Evolutionary conservation across 2,797 vertebrate species (phyloP), one percentile per base, ranked within the genome.

Genomic region (Argentina silus): DNA sequence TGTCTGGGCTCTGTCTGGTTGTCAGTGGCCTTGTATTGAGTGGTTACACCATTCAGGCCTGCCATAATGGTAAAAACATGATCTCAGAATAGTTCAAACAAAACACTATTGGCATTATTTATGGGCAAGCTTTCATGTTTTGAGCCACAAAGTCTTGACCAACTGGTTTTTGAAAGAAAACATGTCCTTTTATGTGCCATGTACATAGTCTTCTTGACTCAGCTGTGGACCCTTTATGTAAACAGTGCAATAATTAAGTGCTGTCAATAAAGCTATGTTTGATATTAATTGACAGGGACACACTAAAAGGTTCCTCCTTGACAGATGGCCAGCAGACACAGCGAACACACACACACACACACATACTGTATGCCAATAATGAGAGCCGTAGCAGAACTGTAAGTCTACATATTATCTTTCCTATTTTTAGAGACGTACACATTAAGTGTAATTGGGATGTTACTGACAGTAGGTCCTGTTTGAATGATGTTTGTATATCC

Each of bases 241-340:
- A 78, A 69, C 72, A 66, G 17, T 17, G 56, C 59, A 60, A 74
- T 55, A 50, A 45, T 36, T 50, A 55, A 27, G 27, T 74, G n/a
- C 21, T 59, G 75, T 83, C 78, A 76, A 19, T 76, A 67, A 77
- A 59, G 61, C 62, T 2, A 72, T 88, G 85, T 89, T 91, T 87
- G 88, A 67, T 67, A 86, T 89, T 73, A 84, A 91, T 92, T 91
- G 86, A 70, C 90, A 86, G 65, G 68, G 67, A 45, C 27, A 42
- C 60, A 15, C 57, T 78, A 84, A 81, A 27, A 70, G 53, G 48
- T 36, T 15, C 60, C 61, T 7, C 14, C 44, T 0, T 7, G 72
- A 23, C 89, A 90, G 89, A 87, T 84, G 87, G 84, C 73, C 68
- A 62, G 43, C 86, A 83, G 84, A 23, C 45, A 68, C 17, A 51